Conservation (phyloP, 2,888 invertebrate species). For the Spodoptera exigua region DNA sequence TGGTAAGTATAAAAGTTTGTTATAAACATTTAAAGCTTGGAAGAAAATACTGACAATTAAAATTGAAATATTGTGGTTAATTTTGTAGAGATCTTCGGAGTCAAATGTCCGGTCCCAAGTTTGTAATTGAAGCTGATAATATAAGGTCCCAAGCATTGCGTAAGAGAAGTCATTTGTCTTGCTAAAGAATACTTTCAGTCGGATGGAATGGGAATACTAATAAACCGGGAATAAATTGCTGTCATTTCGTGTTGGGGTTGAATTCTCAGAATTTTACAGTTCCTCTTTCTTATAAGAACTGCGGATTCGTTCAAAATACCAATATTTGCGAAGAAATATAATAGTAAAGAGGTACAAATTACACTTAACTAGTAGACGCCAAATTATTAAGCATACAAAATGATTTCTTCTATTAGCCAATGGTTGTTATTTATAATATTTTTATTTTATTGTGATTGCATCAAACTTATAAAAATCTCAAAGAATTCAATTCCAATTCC, state of each 20-base stretch:
- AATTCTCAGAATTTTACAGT: slow-evolving; percentile 1
- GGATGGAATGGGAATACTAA: slow-evolving; percentile 32
- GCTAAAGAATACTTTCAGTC: slow-evolving; percentile 6
- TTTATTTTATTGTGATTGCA: too few species aligned
- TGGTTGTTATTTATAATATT: too few species aligned
- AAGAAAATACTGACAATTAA: slow-evolving; percentile 3
- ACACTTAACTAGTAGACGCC: too few species aligned
- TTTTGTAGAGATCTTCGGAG: not conserved
- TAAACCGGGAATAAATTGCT: slow-evolving; percentile 25
- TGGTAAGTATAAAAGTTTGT: too few species aligned
- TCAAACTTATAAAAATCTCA: too few species aligned
- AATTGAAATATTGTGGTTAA: slow-evolving; percentile 15
- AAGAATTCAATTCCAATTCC: too few species aligned
- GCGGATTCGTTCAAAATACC: too few species aligned
- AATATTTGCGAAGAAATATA: too few species aligned
- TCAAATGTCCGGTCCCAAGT: slow-evolving; percentile 16
- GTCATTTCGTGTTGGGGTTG: slow-evolving; percentile 15
- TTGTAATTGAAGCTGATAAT: slow-evolving; percentile 15
- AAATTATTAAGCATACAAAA: too few species aligned
- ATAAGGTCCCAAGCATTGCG: slow-evolving; percentile 11
- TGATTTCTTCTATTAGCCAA: too few species aligned
- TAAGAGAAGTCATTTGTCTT: slow-evolving; percentile 35
- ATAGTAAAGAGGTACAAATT: too few species aligned
- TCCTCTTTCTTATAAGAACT: too few species aligned
- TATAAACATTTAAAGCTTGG: not conserved